Evolutionary conservation across 2,888 invertebrate genomes (phyloP).

Genomic region (Tipula helvola): DNA sequence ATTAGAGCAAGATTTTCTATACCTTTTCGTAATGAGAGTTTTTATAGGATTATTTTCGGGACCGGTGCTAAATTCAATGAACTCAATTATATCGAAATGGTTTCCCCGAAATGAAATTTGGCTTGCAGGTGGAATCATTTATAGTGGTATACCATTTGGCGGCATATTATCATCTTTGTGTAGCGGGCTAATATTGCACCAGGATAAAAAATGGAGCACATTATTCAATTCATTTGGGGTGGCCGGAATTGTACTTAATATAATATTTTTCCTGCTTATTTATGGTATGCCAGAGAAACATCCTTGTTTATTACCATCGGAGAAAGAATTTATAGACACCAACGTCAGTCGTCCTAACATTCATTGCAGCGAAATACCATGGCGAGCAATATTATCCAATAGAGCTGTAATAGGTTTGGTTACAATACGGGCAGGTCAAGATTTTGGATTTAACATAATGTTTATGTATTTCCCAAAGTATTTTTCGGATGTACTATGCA

Average conservation of each 20-base stretch:
- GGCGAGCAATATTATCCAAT: neutral
- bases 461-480: neutral
- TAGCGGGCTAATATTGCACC: neutral
- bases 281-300: neutral
- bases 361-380: neutral
- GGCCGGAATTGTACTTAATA: neutral
- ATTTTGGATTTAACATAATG: neutral
- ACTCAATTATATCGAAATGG: neutral
- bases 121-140: neutral
- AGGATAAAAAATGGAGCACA: neutral
- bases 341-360: neutral
- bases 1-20: neutral
- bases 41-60: neutral
- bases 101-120: neutral
- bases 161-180: neutral
- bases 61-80: neutral
- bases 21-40: neutral
- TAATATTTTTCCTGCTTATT: neutral
- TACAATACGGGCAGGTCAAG: conserved; percentile 24
- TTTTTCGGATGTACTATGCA: neutral
- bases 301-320: neutral
- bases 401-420: conserved; percentile 27
- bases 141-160: neutral
- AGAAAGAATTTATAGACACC: neutral
- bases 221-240: neutral